phyloP scores from a whole-genome alignment of 2,888 invertebrate species.

The Andricus curvator region DNA sequence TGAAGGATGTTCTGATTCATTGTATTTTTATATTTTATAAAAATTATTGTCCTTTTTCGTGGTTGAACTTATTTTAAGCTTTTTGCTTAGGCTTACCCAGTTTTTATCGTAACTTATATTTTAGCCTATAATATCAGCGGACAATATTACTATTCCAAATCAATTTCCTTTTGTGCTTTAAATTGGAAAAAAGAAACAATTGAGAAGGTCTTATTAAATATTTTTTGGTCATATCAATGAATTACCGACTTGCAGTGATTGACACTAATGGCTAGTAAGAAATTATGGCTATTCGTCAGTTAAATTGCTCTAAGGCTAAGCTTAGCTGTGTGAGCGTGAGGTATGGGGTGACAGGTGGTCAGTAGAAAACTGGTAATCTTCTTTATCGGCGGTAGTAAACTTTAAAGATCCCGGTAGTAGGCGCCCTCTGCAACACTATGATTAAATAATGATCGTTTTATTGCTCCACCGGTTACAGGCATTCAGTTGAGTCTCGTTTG shows the following conservation, averaged over 20 bases:
- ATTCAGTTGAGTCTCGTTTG: background rate
- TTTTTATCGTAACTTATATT: too few species aligned
- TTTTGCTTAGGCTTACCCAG: too few species aligned
- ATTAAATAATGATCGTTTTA: background rate
- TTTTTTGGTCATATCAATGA: background rate
- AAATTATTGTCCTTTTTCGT: too few species aligned
- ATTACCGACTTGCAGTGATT: background rate
- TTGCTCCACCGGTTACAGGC: background rate
- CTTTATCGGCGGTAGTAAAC: background rate
- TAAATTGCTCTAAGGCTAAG: background rate
- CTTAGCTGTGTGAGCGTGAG: background rate
- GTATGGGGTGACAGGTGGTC: background rate
- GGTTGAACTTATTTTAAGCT: too few species aligned
- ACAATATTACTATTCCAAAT: background rate
- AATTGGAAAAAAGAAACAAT: background rate
- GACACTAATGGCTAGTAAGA: constrained; percentile 7
- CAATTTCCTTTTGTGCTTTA: background rate
- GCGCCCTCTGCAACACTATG: background rate
- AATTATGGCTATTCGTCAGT: background rate
- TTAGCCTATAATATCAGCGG: too few species aligned
- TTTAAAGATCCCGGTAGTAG: background rate
- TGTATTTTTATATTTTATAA: too few species aligned
- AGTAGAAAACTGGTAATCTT: background rate
- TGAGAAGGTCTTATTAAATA: background rate
- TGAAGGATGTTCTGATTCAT: too few species aligned